Conservation (phyloP, 2,113 vertebrate species). For the Tachysurus fulvidraco region DNA sequence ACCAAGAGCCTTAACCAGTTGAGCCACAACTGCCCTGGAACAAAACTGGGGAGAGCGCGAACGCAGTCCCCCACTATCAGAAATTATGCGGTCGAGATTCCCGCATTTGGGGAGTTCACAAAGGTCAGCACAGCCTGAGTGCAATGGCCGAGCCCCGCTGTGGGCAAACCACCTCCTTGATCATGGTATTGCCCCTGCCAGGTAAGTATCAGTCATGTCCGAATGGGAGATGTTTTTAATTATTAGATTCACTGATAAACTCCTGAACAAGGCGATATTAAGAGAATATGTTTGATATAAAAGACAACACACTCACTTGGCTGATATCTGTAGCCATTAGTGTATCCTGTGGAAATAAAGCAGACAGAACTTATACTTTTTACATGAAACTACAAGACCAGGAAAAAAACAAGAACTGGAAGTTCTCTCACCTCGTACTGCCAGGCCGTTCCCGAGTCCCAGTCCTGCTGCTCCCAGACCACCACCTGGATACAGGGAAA, state of each 20-base stretch:
- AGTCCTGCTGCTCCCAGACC: slow-evolving; percentile 55
- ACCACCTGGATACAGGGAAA: slow-evolving; percentile 53
- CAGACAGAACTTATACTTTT: not conserved
- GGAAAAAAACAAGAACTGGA: not conserved
- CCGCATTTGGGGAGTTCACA: no score
- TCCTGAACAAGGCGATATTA: not conserved
- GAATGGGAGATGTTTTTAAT: not conserved
- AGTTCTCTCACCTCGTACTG: slow-evolving; percentile 48
- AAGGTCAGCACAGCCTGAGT: no score
- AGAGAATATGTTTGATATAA: not conserved
- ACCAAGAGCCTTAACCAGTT: no score
- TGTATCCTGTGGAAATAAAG: slow-evolving; percentile 62
- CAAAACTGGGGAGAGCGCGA: no score
- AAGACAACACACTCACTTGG: slow-evolving; percentile 60
- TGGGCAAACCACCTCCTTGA: no score
- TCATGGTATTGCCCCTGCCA: no score
- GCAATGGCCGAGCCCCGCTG: no score
- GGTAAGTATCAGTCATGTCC: not conserved
- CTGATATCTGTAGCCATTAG: slow-evolving; percentile 57
- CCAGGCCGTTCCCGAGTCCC: slow-evolving; percentile 53
- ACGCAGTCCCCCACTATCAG: no score
- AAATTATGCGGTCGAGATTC: no score
- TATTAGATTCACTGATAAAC: not conserved
- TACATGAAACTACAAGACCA: not conserved
- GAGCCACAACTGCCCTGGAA: no score